Conservation (phyloP, 2,888 invertebrate species). For the Microchrysa polita region DNA sequence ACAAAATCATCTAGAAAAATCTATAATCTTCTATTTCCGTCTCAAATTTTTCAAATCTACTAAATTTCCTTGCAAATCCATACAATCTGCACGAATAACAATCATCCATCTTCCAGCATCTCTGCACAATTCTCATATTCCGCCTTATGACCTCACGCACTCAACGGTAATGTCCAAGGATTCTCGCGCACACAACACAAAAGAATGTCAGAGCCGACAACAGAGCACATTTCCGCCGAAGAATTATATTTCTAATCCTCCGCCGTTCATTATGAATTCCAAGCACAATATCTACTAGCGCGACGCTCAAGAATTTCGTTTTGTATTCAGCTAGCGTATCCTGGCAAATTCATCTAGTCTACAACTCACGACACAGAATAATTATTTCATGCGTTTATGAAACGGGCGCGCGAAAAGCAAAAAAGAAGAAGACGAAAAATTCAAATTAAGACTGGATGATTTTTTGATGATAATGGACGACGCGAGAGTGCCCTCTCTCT, state of each 20-base stretch:
- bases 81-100: too few species aligned
- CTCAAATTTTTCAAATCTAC: too few species aligned
- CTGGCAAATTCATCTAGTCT: constrained; percentile 26
- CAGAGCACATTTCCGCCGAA: too few species aligned
- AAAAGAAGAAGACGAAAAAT: too few species aligned
- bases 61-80: too few species aligned
- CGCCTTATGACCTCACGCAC: constrained; percentile 20
- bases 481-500: too few species aligned
- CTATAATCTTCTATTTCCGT: too few species aligned
- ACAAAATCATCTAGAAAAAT: too few species aligned
- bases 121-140: neutral
- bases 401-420: too few species aligned
- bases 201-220: neutral
- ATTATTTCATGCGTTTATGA: constrained; percentile 31
- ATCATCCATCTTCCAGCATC: too few species aligned
- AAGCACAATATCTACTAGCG: neutral
- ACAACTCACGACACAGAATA: constrained; percentile 25
- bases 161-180: neutral
- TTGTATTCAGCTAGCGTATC: constrained; percentile 23
- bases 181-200: neutral
- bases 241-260: constrained; percentile 3
- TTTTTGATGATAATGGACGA: too few species aligned
- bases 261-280: constrained; percentile 14
- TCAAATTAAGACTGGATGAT: too few species aligned
- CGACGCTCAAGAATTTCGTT: constrained; percentile 3